A percentile compares a stretch with the other conserved stretches of the same genome.
These are phyloP conservation scores for Trichosurus vulpecula DNA, from an alignment of 2,797 vertebrate species.

Conservation along the genomic window DNA sequence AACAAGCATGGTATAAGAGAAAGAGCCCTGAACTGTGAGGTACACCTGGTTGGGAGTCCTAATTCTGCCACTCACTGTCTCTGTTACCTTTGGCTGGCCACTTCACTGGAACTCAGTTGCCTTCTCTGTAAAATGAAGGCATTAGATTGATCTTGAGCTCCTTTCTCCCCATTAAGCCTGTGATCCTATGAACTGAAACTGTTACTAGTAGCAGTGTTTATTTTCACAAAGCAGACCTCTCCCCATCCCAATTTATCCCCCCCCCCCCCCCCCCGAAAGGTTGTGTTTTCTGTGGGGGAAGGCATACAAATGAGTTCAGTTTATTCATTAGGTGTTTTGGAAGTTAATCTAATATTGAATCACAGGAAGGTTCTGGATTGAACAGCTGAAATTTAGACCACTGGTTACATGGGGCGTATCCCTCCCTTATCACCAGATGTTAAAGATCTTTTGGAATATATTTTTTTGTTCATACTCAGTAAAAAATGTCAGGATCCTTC, in stretches of 20 bases:
- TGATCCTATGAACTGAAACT: not conserved
- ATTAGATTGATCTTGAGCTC: not conserved
- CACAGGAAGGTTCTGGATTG: not conserved
- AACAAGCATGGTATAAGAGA: too few relatives aligned
- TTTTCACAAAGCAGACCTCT: not conserved
- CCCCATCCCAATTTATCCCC: too few relatives aligned
- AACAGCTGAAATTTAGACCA: not conserved
- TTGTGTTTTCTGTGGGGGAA: not conserved
- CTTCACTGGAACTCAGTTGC: not conserved
- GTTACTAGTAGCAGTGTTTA: not conserved
- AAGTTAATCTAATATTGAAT: not conserved
- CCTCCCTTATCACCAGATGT: not conserved
- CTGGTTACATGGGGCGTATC: not conserved
- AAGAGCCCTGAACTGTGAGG: not conserved
- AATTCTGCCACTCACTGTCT: not conserved
- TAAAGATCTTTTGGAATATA: not conserved
- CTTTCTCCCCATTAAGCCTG: not conserved
- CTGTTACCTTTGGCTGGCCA: not conserved
- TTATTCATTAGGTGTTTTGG: not conserved
- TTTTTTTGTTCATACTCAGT: not conserved
- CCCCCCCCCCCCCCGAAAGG: not conserved
- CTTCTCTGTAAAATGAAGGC: not conserved
- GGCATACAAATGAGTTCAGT: not conserved
- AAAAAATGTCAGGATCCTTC: not conserved
- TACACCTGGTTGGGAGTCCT: not conserved